Evolutionary conservation across 2,113 vertebrate species (phyloP), one percentile per base, ranked within the genome.

Genomic region (Barnardius zonarius): DNA sequence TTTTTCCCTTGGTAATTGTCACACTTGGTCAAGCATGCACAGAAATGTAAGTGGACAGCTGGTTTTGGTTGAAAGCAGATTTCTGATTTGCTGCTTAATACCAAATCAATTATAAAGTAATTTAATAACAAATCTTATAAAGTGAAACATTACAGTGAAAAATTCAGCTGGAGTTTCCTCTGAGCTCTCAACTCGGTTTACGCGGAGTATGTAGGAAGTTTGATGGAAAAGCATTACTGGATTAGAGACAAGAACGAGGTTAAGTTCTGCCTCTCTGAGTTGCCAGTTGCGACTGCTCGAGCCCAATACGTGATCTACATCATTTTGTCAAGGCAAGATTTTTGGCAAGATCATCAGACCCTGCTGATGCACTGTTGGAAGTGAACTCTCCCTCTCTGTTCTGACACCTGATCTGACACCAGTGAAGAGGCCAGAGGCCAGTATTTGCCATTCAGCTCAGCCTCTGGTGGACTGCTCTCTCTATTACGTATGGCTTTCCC

Each of bases 61-160:
- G 95, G 75, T 96, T 87, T 94, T 88, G 46, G 69, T 93, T 96
- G 95, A 88, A 97, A 95, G 92, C 35, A 91, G 86, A 69, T 77
- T 88, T 97, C 83, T 95, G 95, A 97, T 94, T 96, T 96, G 93
- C 91, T 90, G 82, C 94, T 96, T 92, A 87, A 97, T 96, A 97
- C 52, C 68, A 93, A 94, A 95, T 95, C 55, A 81, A 93, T 94
- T 82, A 79, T 43, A 89, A 92, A 76, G 81, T 89, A 91, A 96
- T 91, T 93, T 91, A 97, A 95, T 95, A 96, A 92, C 91, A 92
- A 91, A 92, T 94, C 83, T 81, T 88, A 94, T 75, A 91, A 96
- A 92, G 94, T 69, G 80, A 96, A 93, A 83, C 72, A 85, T 57
- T 93, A 66, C 23, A 70, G 72, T 20, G 16, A 90, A 93, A 97